Evolutionary conservation across 92 coral and sea anemone genomes (phyloP).

Genomic region (Muricea muricata): DNA sequence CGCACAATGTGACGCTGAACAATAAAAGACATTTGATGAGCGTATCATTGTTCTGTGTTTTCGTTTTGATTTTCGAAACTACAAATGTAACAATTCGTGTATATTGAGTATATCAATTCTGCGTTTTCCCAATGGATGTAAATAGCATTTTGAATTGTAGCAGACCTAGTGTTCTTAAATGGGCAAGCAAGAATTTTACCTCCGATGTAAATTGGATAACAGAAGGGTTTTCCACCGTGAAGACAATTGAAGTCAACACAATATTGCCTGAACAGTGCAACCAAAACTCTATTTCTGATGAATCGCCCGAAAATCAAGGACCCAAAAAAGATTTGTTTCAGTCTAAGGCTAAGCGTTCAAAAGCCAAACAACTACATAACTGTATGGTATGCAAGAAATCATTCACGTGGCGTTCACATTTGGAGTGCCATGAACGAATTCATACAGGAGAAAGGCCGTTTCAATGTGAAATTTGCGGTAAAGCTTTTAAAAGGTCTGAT

Average conservation of each 20-base stretch:
- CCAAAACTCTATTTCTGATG: neutral
- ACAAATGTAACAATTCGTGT: too few relatives aligned
- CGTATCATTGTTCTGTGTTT: too few relatives aligned
- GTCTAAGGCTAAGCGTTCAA: slow-evolving; percentile 26
- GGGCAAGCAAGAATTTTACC: slow-evolving; percentile 15
- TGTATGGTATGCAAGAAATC: slow-evolving; percentile 88
- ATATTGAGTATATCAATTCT: too few relatives aligned
- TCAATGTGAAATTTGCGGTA: slow-evolving; percentile 85
- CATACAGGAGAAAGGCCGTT: slow-evolving; percentile 98
- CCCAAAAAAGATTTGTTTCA: neutral
- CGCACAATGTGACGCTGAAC: too few relatives aligned
- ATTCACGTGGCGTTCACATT: slow-evolving; percentile 96
- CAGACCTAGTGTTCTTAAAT: slow-evolving; percentile 34
- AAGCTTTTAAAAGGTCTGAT: slow-evolving; percentile 94
- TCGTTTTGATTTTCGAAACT: too few relatives aligned
- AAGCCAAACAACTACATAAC: slow-evolving; percentile 68
- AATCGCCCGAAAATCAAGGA: neutral
- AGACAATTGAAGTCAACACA: neutral
- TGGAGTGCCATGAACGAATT: slow-evolving; percentile 89
- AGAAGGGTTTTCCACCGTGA: neutral
- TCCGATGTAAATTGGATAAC: neutral
- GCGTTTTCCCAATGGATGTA: neutral
- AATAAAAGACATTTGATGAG: too few relatives aligned
- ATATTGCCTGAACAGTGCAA: neutral
- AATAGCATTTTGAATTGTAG: neutral